These are phyloP conservation scores for Fragum sueziense DNA, from an alignment of 2,888 invertebrate genomes.

Conservation along the genomic window DNA sequence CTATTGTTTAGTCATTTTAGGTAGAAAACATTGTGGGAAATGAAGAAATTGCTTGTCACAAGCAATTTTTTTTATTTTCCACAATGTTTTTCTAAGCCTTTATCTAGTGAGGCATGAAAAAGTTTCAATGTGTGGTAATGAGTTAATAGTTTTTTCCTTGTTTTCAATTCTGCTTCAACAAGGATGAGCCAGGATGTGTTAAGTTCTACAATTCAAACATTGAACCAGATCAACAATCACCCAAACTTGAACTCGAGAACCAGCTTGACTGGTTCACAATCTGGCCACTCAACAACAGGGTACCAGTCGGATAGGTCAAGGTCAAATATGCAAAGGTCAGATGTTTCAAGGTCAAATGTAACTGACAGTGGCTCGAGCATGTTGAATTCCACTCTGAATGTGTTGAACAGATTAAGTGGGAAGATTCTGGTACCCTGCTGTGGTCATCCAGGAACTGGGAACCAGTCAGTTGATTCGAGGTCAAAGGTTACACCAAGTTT, in stretches of 20 bases:
- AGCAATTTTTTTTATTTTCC: too few relatives aligned
- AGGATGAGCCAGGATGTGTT: slow-evolving; percentile 72
- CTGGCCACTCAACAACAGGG: not conserved
- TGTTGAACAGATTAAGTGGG: slow-evolving; percentile 1
- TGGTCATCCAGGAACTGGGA: slow-evolving; percentile 1
- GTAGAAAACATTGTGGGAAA: too few relatives aligned
- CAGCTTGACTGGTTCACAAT: not conserved
- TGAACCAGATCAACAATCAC: slow-evolving; percentile 61
- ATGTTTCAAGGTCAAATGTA: not conserved
- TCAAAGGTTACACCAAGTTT: slow-evolving; percentile 8
- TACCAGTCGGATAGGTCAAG: slow-evolving; percentile 12
- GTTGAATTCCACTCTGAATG: slow-evolving; percentile 1
- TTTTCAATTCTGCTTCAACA: slow-evolving; percentile 1
- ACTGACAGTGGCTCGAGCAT: not conserved
- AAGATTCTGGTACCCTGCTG: slow-evolving; percentile 13
- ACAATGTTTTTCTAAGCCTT: too few relatives aligned
- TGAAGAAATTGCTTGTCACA: too few relatives aligned
- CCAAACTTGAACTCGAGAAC: not conserved
- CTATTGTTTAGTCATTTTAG: too few relatives aligned
- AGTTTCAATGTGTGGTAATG: too few relatives aligned
- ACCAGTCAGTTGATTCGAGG: not conserved
- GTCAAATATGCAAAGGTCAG: not conserved
- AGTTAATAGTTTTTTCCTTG: too few relatives aligned
- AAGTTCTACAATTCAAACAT: slow-evolving; percentile 65
- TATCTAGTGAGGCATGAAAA: too few relatives aligned